These are phyloP conservation scores for Urophycis tenuis DNA, from an alignment of 2,797 vertebrate species.

Conservation along the genomic window DNA sequence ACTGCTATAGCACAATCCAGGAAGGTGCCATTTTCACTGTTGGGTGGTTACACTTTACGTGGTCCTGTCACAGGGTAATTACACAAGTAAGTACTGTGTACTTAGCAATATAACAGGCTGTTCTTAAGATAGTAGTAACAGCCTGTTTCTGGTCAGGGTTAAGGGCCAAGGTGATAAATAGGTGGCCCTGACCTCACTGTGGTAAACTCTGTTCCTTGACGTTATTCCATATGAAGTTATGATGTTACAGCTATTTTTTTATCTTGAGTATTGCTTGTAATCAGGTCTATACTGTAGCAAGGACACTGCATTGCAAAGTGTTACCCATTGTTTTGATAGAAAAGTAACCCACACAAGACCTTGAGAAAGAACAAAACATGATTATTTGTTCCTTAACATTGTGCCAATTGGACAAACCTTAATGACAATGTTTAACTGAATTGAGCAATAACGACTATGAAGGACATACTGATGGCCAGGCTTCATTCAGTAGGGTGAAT, in stretches of 20 bases:
- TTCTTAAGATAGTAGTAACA: not conserved
- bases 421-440: no score
- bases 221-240: not conserved
- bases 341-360: not conserved
- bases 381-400: no score
- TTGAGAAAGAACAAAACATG: no score
- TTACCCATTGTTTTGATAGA: not conserved
- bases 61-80: not conserved
- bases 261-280: not conserved
- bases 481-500: slow-evolving; percentile 11
- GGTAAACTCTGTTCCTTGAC: not conserved
- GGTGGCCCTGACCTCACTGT: no score
- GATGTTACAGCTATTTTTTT: not conserved
- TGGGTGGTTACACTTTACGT: not conserved
- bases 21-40: not conserved
- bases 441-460: not conserved
- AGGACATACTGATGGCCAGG: no score
- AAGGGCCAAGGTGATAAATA: not conserved
- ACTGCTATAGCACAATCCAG: not conserved
- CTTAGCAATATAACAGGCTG: not conserved
- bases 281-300: not conserved
- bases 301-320: not conserved
- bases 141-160: not conserved
- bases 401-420: not conserved
- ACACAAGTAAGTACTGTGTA: not conserved